Evolutionary conservation across 2,113 vertebrate genomes (phyloP), one percentile per base, ranked within the genome.

Genomic region (Corythornis cristatus): DNA sequence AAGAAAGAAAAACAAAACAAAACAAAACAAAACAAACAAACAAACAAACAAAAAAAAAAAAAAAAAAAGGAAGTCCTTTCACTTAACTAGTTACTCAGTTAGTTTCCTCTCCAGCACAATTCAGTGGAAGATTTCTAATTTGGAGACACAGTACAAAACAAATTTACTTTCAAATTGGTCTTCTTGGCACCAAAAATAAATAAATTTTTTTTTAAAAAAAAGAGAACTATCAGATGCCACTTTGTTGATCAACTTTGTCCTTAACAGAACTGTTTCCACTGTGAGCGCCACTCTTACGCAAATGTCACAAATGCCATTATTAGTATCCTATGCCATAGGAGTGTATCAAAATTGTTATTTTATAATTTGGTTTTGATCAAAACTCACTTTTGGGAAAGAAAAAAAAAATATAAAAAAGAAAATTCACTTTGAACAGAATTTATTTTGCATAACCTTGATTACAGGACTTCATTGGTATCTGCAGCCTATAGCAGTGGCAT

Each of bases 371-470:
- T 90, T 95, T 95, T 96, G 83, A 94, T 94, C 77, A 90, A 66
- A 94, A 84, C 4, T 91, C 65, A 73, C 6, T 89, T 72, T 75
- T 60, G 31, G 25, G 66, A 88, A 93, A 60, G 35, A 58, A 73
- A 89, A 87, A n/a, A 42, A 4, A 84, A 83, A 95, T 76, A 93
- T 88, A 88, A 94, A 89, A 92, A 80, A 82, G 62, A 80, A 93
- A 76, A 92, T 54, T 82, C 45, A 50, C 91, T 97, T 97, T 97
- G 93, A 96, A 97, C 80, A 95, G 79, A 90, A 65, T 68, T 95
- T 64, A 73, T 65, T 83, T 90, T 93, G 56, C 58, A 71, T 94
- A 82, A 84, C 92, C 76, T 89, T 86, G 73, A 85, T 91, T 95
- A 93, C 61, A 58, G 53, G 72, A 83, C 80, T 95, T 92, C 57